Evolutionary conservation across 2,797 vertebrate species (phyloP).

Genomic region (Periparus ater): DNA sequence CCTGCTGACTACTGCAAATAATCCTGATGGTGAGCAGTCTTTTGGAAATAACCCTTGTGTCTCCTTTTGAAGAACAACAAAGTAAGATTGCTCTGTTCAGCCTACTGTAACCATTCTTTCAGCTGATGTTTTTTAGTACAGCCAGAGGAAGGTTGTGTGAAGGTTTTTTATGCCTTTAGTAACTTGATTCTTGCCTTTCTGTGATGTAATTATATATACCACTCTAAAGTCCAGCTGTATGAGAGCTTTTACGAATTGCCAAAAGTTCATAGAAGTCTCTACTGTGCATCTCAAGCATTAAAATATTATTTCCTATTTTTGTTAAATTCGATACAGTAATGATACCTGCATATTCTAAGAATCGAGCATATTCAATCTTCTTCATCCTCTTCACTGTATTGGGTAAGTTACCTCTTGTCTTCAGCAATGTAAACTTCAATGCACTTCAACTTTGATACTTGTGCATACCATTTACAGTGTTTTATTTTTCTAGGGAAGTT

Average conservation of each 20-base stretch:
- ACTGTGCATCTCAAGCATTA: background rate
- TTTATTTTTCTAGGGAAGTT: background rate
- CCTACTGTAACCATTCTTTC: background rate
- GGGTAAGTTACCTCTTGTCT: constrained; percentile 77
- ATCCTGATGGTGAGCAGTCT: constrained; percentile 87
- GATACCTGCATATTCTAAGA: constrained; percentile 89
- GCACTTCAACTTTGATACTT: background rate
- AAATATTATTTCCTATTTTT: background rate
- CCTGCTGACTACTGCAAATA: constrained; percentile 94
- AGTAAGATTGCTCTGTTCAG: background rate
- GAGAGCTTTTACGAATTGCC: background rate
- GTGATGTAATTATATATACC: background rate
- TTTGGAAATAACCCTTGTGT: background rate
- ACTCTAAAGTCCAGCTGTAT: background rate
- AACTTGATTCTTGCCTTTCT: background rate
- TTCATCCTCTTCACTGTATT: constrained; percentile 91
- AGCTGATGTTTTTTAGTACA: background rate
- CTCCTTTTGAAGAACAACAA: background rate
- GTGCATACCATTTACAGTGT: background rate
- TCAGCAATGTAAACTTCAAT: background rate
- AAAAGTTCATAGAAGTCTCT: background rate
- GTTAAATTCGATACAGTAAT: constrained; percentile 81
- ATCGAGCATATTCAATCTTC: constrained; percentile 88
- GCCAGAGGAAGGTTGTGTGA: background rate
- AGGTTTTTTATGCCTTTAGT: background rate